phyloP scores from a whole-genome alignment of 2,888 invertebrate species.

The Spisula subtruncata region DNA sequence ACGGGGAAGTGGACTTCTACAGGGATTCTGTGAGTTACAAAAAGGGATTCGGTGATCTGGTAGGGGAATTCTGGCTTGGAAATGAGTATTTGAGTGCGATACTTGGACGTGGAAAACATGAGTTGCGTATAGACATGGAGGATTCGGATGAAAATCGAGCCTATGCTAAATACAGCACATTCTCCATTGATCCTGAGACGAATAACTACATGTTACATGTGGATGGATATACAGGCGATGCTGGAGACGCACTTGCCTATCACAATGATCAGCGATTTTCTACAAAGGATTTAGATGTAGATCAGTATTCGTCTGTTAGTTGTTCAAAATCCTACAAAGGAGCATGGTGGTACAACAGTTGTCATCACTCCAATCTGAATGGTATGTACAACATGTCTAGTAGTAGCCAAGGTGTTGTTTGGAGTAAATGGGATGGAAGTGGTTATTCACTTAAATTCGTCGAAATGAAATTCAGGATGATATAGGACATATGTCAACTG shows the following conservation, averaged over 20 bases:
- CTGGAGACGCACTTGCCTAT: conserved; percentile 51
- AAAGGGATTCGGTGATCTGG: conserved; percentile 54
- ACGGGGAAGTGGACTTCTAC: conserved; percentile 41
- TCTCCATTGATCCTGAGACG: conserved; percentile 31
- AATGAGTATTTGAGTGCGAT: conserved; percentile 43
- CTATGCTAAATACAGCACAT: conserved; percentile 52
- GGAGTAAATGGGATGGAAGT: not conserved
- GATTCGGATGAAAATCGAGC: conserved; percentile 45
- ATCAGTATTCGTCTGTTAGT: not conserved
- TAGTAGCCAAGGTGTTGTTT: not conserved
- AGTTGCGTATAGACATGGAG: conserved; percentile 52
- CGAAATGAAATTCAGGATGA: not conserved
- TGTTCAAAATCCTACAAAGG: not conserved
- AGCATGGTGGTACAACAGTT: not conserved
- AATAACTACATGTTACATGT: conserved; percentile 41
- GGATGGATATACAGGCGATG: conserved; percentile 50
- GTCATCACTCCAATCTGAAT: not conserved
- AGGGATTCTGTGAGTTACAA: conserved; percentile 51
- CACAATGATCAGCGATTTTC: conserved; percentile 30
- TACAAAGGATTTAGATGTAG: conserved; percentile 32
- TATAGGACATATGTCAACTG: conserved; percentile 7
- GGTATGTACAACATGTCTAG: not conserved
- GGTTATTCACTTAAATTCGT: not conserved
- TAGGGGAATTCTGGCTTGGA: conserved; percentile 56
- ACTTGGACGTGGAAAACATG: conserved; percentile 24